These are phyloP conservation scores for Baronia brevicornis DNA, from an alignment of 2,888 invertebrate species.

Conservation along the genomic window DNA sequence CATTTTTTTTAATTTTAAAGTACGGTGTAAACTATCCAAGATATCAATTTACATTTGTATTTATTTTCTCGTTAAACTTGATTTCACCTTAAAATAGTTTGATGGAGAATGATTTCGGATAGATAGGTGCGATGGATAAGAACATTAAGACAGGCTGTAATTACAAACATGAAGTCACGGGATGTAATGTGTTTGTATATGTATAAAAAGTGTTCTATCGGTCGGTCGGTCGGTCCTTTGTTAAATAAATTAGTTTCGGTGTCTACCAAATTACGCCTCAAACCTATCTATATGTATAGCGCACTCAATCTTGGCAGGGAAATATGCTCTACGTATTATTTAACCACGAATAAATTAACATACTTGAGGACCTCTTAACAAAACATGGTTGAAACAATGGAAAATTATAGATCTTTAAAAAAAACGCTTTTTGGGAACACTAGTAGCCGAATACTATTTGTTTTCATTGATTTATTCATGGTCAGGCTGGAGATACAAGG, in stretches of 20 bases:
- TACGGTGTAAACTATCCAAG: too few species aligned
- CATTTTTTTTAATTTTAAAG: too few species aligned
- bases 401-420: constrained; percentile 58
- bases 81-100: too few species aligned
- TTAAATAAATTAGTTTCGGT: constrained; percentile 77
- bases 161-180: constrained; percentile 37
- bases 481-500: constrained; percentile 60
- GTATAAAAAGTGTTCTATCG: constrained; percentile 69
- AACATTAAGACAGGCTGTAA: constrained; percentile 42
- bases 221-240: constrained; percentile 71
- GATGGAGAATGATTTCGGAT: too few species aligned
- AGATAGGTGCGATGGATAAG: constrained; percentile 32
- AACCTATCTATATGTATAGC: constrained; percentile 67
- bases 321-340: constrained; percentile 73
- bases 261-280: constrained; percentile 76
- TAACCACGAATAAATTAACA: constrained; percentile 63
- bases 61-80: too few species aligned
- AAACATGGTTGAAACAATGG: constrained; percentile 65
- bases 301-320: constrained; percentile 57
- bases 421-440: constrained; percentile 61
- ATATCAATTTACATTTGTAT: too few species aligned
- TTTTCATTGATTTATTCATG: constrained; percentile 76
- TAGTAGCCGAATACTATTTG: constrained; percentile 73
- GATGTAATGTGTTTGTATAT: constrained; percentile 65
- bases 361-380: constrained; percentile 52